Evolutionary conservation across 2,113 vertebrate species (phyloP).

Genomic region (Theristicus caerulescens): DNA sequence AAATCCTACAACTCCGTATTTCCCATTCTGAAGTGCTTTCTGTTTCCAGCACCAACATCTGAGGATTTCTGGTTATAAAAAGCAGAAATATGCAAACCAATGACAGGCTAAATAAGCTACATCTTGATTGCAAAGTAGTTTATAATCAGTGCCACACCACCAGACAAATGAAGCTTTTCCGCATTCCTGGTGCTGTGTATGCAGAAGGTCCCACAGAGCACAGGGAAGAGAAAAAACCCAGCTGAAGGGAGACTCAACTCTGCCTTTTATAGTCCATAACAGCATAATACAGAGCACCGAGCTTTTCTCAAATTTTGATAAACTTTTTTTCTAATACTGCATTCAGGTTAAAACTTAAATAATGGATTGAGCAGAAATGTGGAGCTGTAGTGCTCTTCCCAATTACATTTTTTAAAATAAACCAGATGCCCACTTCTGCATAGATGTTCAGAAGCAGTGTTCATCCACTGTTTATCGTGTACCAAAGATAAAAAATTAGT

Average conservation of each 20-base stretch:
- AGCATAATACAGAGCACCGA: rapidly evolving
- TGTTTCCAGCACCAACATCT: background rate
- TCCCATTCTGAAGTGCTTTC: background rate
- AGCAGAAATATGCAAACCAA: background rate
- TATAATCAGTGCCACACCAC: rapidly evolving
- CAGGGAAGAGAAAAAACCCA: background rate
- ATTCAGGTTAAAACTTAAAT: background rate
- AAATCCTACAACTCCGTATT: rapidly evolving
- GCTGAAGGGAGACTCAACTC: background rate
- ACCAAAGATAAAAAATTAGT: background rate
- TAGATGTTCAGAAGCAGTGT: background rate
- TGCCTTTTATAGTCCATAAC: rapidly evolving
- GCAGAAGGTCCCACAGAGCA: background rate
- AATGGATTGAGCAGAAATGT: background rate
- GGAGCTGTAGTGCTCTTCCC: background rate
- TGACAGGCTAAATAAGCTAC: background rate
- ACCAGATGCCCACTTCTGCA: background rate
- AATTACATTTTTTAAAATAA: background rate
- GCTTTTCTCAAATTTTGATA: background rate
- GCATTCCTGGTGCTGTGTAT: rapidly evolving
- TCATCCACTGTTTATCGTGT: rapidly evolving
- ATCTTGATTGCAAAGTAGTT: background rate
- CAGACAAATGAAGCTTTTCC: background rate
- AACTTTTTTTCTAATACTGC: background rate
- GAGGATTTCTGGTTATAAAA: background rate